phyloP scores from a whole-genome alignment of 2,113 vertebrate genomes.

The Larimichthys crocea region DNA sequence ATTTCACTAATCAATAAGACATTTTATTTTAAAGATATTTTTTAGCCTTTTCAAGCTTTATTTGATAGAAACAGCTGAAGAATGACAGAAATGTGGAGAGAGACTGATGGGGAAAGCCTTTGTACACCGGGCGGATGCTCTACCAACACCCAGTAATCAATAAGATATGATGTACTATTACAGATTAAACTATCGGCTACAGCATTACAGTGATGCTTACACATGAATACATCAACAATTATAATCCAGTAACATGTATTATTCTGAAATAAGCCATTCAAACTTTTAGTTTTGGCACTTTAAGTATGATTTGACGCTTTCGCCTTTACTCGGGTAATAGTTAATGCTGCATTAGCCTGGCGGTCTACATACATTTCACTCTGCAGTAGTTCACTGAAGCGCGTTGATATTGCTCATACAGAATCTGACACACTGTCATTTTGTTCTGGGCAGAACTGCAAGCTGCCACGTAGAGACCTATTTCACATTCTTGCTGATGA shows the following conservation, averaged over 20 bases:
- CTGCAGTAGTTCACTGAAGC: conserved; percentile 33
- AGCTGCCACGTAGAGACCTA: conserved; percentile 47
- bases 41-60: too few species aligned
- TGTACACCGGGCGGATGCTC: too few species aligned
- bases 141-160: too few species aligned
- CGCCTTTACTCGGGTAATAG: neutral
- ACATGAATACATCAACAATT: neutral
- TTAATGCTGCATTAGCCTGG: conserved; percentile 5
- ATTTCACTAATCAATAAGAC: too few species aligned
- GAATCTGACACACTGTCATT: conserved; percentile 53
- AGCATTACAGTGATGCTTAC: neutral
- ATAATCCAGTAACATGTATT: neutral
- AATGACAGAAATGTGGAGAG: too few species aligned
- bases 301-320: neutral
- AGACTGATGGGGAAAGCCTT: too few species aligned
- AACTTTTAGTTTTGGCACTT: neutral
- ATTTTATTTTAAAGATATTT: too few species aligned
- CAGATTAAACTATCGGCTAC: too few species aligned
- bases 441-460: conserved; percentile 34
- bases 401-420: conserved; percentile 39
- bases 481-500: conserved; percentile 54
- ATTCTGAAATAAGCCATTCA: neutral
- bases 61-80: too few species aligned
- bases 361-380: conserved; percentile 29
- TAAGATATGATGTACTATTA: neutral